Base-by-base conservation (phyloP, 2,888 invertebrate genomes). In the Cheilosia soror region DNA sequence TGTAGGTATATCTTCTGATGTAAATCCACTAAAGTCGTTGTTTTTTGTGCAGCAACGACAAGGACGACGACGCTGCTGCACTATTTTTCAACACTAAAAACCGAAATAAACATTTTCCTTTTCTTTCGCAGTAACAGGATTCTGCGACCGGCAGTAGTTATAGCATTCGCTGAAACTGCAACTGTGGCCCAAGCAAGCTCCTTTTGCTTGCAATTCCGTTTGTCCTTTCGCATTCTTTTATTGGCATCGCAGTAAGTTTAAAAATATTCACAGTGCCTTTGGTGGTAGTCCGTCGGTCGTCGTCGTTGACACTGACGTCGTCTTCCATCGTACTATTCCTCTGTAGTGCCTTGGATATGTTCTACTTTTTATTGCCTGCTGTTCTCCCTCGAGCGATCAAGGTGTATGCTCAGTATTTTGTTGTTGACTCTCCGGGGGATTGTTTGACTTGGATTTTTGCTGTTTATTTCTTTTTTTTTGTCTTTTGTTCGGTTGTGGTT, bases 101-200 rank as follows among this genome's bases (percentile, higher is more conserved):
- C 71, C 75, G 71, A 76, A 81, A 81, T 68, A 80, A 75, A 75
- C 69, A 68, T 72, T 71, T 85, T 68, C 62, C 81, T 68, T 51
- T 49, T n/a, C 40, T 58, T 51, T 37, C 25, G 69, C 31, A 57
- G 76, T 80, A 66, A 84, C 40, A 42, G 51, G n/a, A 69, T 49
- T 53, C 44, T 20, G 31, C 66, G 44, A 71, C 69, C 44, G 42
- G 42, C 57, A 60, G 47, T 42, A 55, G 47, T 68, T 57, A 57
- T 5, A 60, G 37, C 29, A 57, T 0, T 29, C 27, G 49, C 66
- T 29, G 9, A n/a, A 7, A 13, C 29, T 53, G 7, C 20, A 69
- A 20, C 33, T 25, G 44, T 31, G 51, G 66, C 20, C 20, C 20
- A 20, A 20, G 20, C 20, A 20, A 20, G 20, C 57, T 53, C 80